Conservation (phyloP, 2,113 vertebrate species). For the Argyrosomus japonicus region DNA sequence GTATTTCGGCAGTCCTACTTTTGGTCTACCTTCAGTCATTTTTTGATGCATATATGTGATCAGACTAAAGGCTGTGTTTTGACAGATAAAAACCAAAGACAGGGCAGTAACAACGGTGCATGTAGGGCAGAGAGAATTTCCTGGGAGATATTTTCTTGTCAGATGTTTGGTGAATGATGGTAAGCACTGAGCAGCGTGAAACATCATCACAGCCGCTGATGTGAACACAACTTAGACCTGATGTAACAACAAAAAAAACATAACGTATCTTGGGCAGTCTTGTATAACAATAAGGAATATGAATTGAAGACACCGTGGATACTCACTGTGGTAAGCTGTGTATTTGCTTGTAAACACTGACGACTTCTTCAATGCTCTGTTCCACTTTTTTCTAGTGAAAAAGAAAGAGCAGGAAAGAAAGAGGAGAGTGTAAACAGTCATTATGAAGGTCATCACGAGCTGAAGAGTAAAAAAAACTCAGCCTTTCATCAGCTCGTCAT, state of each 20-base stretch:
- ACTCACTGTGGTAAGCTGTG: conserved; percentile 90
- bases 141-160: background rate
- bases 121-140: background rate
- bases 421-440: background rate
- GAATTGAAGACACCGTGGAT: background rate
- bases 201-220: background rate
- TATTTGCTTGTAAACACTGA: conserved; percentile 88
- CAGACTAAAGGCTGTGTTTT: background rate
- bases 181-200: background rate
- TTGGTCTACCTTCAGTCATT: background rate
- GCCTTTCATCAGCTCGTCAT: background rate
- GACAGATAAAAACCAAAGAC: background rate
- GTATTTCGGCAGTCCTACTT: background rate
- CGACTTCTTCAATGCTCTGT: conserved; percentile 88
- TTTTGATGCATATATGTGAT: background rate
- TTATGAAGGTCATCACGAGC: background rate
- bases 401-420: conserved; percentile 27
- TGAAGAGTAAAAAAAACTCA: background rate
- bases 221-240: background rate
- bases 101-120: background rate
- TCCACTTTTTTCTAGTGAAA: conserved; percentile 90
- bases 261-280: too few relatives aligned
- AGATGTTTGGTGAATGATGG: background rate
- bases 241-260: background rate
- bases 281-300: too few relatives aligned